Evolutionary conservation across 1,140 invertebrate species (phyloP), one percentile per base, ranked within the genome.

Genomic region (Parapsyche elsis): DNA sequence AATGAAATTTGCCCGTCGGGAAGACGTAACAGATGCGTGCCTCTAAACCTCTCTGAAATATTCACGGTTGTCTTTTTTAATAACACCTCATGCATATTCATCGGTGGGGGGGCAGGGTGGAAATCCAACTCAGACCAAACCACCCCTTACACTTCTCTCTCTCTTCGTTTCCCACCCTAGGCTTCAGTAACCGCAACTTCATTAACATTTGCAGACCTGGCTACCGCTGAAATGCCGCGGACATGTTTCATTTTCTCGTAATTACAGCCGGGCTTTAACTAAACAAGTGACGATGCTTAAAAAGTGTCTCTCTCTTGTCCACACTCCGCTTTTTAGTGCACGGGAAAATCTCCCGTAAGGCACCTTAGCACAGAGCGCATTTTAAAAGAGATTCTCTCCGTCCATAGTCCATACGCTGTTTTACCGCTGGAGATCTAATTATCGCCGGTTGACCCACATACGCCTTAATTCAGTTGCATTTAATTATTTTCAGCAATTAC

Each of bases 41-140:
- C 24, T 9, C 19, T 38, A 5, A 45, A 26, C 70, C 24, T 71
- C 19, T 26, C 24, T 74, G 45, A 74, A 74, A 74, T 74, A 74
- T 74, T 74, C 71, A 45, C 71, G 45, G 38, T 16, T 74, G 38
- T 74, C 71, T 38, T 74, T 74, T 74, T 74, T 75, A 75, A 75
- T 75, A 75, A 53, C 19, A 57, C 24, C 49, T 57, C 73, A 26
- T 75, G 73, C 46, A 75, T 75, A 75, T 75, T 75, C 73, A 75
- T 75, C 49, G 45, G 46, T 0, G 16, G 12, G 49, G 10, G 49
- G 4, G 12, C 2, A 10, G 49, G 49, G 64, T 67, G 23, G n/a
- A n/a, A 24, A 7, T 38, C 30, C 30, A 38, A 38, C 30, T 38
- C 30, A 38, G n/a, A n/a, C 30, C 30, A 38, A 38, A 38, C 30